Conservation (phyloP, 2,797 vertebrate species). For the Cryptoprocta ferox region DNA sequence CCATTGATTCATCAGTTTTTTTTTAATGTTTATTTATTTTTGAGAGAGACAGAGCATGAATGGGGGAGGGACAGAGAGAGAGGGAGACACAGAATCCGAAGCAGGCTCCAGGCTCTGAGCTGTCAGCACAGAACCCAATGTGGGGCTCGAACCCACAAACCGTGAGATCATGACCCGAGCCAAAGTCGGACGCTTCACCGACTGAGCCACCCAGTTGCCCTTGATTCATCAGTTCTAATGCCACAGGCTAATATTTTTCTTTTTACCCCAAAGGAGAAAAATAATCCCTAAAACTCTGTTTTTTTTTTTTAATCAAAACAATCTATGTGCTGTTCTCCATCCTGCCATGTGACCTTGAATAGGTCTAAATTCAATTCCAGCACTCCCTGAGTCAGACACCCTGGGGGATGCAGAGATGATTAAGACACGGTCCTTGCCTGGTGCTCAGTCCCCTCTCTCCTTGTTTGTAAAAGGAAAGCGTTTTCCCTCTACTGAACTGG, state of each 20-base stretch:
- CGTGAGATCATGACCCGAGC: fast-evolving
- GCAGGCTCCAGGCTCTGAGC: too few species aligned
- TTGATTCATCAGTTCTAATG: background rate
- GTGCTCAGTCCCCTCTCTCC: background rate
- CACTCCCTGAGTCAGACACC: background rate
- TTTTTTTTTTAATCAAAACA: slow-evolving; percentile 21
- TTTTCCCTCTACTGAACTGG: background rate
- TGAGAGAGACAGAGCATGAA: too few species aligned
- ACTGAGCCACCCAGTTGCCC: too few species aligned
- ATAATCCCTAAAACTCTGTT: background rate
- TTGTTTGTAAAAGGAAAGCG: slow-evolving; percentile 6
- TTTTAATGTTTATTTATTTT: too few species aligned
- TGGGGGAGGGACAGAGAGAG: too few species aligned
- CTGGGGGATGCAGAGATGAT: background rate
- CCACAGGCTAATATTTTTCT: slow-evolving; percentile 37
- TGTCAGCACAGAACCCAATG: too few species aligned
- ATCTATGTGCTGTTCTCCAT: slow-evolving; percentile 28
- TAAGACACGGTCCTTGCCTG: background rate
- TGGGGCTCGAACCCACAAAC: too few species aligned
- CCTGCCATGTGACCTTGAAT: background rate
- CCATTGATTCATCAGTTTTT: background rate
- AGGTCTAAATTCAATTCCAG: slow-evolving; percentile 37
- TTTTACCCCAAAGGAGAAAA: slow-evolving; percentile 3
- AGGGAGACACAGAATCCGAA: too few species aligned
- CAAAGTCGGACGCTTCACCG: too few species aligned